Base-by-base conservation (phyloP, 2,888 invertebrate genomes). In the Tipula unca region DNA sequence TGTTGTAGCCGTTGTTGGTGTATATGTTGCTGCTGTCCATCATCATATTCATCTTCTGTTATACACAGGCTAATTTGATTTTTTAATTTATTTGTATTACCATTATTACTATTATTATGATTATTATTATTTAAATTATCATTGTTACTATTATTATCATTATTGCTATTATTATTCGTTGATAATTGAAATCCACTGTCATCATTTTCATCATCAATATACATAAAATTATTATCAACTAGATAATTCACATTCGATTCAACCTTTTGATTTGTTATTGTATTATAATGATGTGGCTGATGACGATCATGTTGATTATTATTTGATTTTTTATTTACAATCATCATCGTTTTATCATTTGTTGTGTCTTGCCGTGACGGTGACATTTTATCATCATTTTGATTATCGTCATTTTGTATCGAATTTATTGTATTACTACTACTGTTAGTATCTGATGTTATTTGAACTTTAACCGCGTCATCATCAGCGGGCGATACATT, bases 11-110 rank as follows among this genome's bases (percentile, higher is more conserved):
- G 69, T 69, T 69, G 69, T 69, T 69, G 69, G 69, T 25, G 20
- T 69, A 69, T 25, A 69, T 69, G 25, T 69, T 69, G 69, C 25
- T 25, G 69, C 69, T 69, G 69, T 69, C 69, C 83, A 83, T 83
- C 83, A 83, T 83, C 83, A 32, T 83, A 29, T 32, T 83, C 83
- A 83, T 83, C 83, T 83, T 83, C 83, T 83, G 83, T 83, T 83
- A 83, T 83, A 83, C 83, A 83, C 35, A 83, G 10, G 35, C 83
- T 83, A 83, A 83, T 83, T 35, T 83, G 83, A 32, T 83, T 29
- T 83, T 83, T 83, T 32, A 83, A 83, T 83, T 32, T 83, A 29
- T 83, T 83, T 83, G 29, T 32, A 83, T 83, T 83, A 83, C 4
- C 32, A 83, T 32, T 35, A 83, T 29, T 35, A 83, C 32, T 35